Percentiles rank a stretch among this genome's conserved stretches.
These are phyloP conservation scores for Paralvinella palmiformis DNA, from an alignment of 1,140 invertebrate species.

Conservation along the genomic window DNA sequence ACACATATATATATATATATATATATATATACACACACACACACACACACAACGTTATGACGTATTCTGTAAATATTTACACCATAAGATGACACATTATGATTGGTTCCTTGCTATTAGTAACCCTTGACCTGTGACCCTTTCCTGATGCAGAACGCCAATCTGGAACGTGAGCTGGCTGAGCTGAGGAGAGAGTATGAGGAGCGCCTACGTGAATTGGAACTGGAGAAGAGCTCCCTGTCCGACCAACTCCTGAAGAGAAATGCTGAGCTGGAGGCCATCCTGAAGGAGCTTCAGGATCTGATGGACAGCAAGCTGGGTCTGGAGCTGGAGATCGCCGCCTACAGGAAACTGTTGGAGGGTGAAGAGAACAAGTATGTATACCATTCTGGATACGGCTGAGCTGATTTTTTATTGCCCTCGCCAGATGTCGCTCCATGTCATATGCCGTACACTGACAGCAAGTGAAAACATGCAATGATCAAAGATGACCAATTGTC, in stretches of 20 bases:
- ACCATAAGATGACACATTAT: no score
- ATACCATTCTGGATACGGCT: neutral
- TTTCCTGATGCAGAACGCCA: slow-evolving; percentile 6
- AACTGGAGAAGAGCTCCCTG: slow-evolving; percentile 9
- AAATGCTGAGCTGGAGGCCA: slow-evolving; percentile 20
- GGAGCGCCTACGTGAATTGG: slow-evolving; percentile 14
- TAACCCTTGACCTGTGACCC: no score
- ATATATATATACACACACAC: no score
- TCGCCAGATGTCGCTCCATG: no score
- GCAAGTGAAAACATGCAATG: no score
- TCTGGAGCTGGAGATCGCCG: slow-evolving; percentile 24
- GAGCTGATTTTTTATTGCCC: no score
- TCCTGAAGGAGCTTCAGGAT: slow-evolving; percentile 18
- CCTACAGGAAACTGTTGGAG: slow-evolving; percentile 23
- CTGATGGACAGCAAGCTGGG: slow-evolving; percentile 20
- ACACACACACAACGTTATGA: no score
- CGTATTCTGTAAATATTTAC: neutral
- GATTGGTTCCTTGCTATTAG: no score
- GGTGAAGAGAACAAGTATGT: slow-evolving; percentile 22
- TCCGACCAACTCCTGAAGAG: slow-evolving; percentile 11
- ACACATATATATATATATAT: neutral
- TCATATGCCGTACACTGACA: no score
- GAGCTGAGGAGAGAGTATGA: slow-evolving; percentile 14
- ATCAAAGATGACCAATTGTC: no score
- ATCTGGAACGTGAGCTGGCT: slow-evolving; percentile 15